Evolutionary conservation across 2,113 vertebrate genomes (phyloP), one percentile per base, ranked within the genome.

Genomic region (Caracal caracal): DNA sequence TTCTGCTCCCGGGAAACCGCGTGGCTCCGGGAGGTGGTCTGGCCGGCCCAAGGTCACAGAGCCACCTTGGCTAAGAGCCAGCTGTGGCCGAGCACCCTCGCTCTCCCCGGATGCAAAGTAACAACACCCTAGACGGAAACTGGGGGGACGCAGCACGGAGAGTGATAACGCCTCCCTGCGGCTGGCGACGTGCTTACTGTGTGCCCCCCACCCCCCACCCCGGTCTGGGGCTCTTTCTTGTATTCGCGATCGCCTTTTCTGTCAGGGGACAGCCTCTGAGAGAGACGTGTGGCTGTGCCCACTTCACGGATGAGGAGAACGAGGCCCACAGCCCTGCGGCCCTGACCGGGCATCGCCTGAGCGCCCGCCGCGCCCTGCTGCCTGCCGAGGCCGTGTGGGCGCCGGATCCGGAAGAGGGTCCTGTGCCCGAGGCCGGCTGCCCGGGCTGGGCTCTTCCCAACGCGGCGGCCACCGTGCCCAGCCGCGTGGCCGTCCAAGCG

Each of bases 401-500:
- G 0, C 59, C 3, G 10, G 26, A 43, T 82, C 96, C 13, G 0
- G 66, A 43, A 49, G 93, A 92, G 92, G 86, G 89, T 75, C 88
- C 68, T 1, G 75, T 95, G 97, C 93, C 95, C 49, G 8, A 40
- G 73, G 89, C 89, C 5, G n/a, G 80, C 22, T 83, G 80, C 88
- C 91, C 61, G 0, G 88, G 73, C 96, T 93, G 96, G 97, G 93
- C 8, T 15, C 66, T 75, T 97, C 92, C 96, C 96, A 96, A 30
- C 0, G 0, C 26, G 4, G 53, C 1, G 28, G 88, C 66, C 85
- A 4, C 68, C 15, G 3, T 78, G 85, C 94, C 95, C 78, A 76
- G 96, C 93, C 20, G 10, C 0, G 0, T 0, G 19, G 90, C 40
- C 2, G 0, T 88, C 93, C 97, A 95, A 79, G 83, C 35, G 0